Evolutionary conservation across 2,888 invertebrate species (phyloP).

Genomic region (Trachelus stipa): DNA sequence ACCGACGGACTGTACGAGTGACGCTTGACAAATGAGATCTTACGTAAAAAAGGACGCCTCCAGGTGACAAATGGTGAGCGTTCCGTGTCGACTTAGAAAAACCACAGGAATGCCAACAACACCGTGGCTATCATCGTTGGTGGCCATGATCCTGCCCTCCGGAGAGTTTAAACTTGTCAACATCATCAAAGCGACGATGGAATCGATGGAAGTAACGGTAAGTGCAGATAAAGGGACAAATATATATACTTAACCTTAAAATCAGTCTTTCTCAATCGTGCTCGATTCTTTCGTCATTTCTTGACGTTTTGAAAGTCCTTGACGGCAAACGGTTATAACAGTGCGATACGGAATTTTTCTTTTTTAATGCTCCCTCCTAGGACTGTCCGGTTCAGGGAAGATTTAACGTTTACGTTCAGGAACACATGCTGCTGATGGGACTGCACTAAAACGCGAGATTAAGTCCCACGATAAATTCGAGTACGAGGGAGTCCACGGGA

Average conservation of each 20-base stretch:
- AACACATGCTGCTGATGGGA: constrained; percentile 13
- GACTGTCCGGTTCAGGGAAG: background rate
- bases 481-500: background rate
- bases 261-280: background rate
- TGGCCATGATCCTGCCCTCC: background rate
- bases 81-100: background rate
- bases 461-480: constrained; percentile 25
- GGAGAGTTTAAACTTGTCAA: background rate
- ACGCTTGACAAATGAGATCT: constrained; percentile 17
- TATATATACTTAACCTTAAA: background rate
- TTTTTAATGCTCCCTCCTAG: background rate
- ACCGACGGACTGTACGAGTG: constrained; percentile 10
- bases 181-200: background rate
- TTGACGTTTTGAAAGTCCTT: background rate
- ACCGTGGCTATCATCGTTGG: background rate
- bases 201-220: background rate
- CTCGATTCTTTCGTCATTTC: background rate
- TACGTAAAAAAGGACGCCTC: constrained; percentile 10
- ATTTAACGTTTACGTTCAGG: background rate
- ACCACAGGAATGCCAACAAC: constrained; percentile 9
- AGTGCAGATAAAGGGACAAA: background rate
- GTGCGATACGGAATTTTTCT: background rate
- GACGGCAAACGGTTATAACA: background rate
- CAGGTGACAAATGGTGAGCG: constrained; percentile 16
- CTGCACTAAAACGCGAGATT: constrained; percentile 30